Conservation (phyloP, 2,797 vertebrate species). For the Channa striata region DNA sequence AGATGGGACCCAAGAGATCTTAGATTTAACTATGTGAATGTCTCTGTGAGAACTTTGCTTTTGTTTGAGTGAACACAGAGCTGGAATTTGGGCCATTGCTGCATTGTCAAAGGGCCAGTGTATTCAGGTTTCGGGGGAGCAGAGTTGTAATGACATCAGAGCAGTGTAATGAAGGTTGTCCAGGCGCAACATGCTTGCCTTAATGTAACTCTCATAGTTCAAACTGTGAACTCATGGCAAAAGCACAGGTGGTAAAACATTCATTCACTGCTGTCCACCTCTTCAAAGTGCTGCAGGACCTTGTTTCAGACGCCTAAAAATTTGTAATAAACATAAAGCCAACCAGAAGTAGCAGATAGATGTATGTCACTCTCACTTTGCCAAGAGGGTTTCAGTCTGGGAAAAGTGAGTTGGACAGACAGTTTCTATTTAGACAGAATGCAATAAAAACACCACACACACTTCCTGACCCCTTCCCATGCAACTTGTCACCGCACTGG, state of each 20-base stretch:
- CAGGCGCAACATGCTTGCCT: constrained; percentile 63
- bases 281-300: constrained; percentile 18
- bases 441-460: constrained; percentile 41
- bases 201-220: constrained; percentile 64
- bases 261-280: constrained; percentile 22
- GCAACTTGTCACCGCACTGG: constrained; percentile 48
- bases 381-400: constrained; percentile 42
- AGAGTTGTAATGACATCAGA: constrained; percentile 73
- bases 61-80: constrained; percentile 35
- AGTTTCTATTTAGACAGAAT: constrained; percentile 66
- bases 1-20: constrained; percentile 37
- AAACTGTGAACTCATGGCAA: constrained; percentile 50
- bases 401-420: constrained; percentile 61
- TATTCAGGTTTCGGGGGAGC: constrained; percentile 64
- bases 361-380: constrained; percentile 38
- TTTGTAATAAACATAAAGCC: constrained; percentile 71
- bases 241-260: constrained; percentile 44
- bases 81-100: constrained; percentile 47
- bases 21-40: constrained; percentile 32
- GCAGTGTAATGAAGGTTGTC: constrained; percentile 72
- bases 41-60: constrained; percentile 57
- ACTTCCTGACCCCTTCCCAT: constrained; percentile 6
- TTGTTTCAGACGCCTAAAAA: constrained; percentile 27
- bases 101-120: constrained; percentile 63
- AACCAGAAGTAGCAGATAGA: constrained; percentile 65